Base-by-base conservation (phyloP, 1,140 invertebrate species). In the Aphaenogaster ashmeadi region DNA sequence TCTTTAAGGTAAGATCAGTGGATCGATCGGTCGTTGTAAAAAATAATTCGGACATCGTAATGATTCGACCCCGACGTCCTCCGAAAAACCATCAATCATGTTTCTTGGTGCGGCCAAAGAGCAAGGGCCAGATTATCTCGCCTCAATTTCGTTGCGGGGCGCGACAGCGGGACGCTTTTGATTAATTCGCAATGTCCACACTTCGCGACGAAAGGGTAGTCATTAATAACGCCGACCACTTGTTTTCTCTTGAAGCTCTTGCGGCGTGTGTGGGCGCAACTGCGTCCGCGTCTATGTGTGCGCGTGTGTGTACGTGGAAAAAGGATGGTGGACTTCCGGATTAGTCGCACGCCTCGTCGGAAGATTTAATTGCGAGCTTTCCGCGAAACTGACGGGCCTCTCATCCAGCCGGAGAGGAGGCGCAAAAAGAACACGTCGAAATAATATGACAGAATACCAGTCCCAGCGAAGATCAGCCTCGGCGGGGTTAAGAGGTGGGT, bases 291-390 rank as follows among this genome's bases (percentile, higher is more conserved):
- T 44, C 3, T 27, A 0, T 21, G 74, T 62, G 38, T 60, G 50
- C n/a, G 27, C 69, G 54, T 44, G 21, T 8, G 72, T 13, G 18
- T 18, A 3, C n/a, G 15, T 21, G 56, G 60, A 54, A 81, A 89
- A 88, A 74, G 58, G 44, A 62, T 62, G 54, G 11, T 5, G 80
- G 44, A 74, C 74, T 50, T 52, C 38, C 13, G 81, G 83, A 66
- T 89, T 89, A 84, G 41, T 75, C 62, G 54, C 18, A 64, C 71
- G 54, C 74, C 54, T 88, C 75, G 69, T 69, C 75, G 27, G 44
- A 89, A 50, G 87, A 89, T 89, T 88, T 88, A 78, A 88, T 89
- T 88, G 74, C 74, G 54, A 89, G 66, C 41, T 83, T 74, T 83
- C 67, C 27, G 54, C 67, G 27, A 74, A 83, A 60, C 80, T 74